A percentile compares a stretch with the other conserved stretches of the same genome.
phyloP scores from a whole-genome alignment of 1,140 invertebrate species.

The Hylaeus anthracinus region DNA sequence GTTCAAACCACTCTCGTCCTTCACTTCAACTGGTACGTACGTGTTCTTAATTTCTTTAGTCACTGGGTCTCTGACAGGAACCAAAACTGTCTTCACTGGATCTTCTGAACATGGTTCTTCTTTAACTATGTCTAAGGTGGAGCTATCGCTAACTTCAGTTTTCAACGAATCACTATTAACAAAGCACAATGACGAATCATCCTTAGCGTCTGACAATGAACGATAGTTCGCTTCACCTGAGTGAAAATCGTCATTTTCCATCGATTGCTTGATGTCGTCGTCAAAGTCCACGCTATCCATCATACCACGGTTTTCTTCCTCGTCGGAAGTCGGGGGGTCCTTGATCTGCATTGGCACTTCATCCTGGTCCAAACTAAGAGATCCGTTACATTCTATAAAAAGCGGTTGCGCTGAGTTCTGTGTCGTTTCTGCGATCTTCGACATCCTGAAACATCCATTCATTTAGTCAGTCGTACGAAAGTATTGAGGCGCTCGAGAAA shows the following conservation, averaged over 20 bases:
- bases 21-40: not conserved
- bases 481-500: not conserved
- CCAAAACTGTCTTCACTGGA: not conserved
- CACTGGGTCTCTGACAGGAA: not conserved
- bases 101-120: not conserved
- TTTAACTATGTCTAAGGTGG: not conserved
- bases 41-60: not conserved
- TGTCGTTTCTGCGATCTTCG: not conserved
- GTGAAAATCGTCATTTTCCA: not conserved
- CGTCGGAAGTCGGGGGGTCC: not conserved
- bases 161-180: not conserved
- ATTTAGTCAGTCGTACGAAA: constrained; percentile 33
- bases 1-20: constrained; percentile 11
- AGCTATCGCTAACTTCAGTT: not conserved
- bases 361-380: not conserved
- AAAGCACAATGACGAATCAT: no score
- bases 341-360: not conserved
- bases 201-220: not conserved
- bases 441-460: constrained; percentile 41
- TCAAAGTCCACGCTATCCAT: no score
- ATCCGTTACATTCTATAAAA: not conserved
- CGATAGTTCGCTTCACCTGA: not conserved
- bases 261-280: no score
- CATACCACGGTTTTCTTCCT: no score
- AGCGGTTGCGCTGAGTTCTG: not conserved